Base-by-base conservation (phyloP, 2,797 vertebrate genomes). In the Hydrocynus forskahlii region DNA sequence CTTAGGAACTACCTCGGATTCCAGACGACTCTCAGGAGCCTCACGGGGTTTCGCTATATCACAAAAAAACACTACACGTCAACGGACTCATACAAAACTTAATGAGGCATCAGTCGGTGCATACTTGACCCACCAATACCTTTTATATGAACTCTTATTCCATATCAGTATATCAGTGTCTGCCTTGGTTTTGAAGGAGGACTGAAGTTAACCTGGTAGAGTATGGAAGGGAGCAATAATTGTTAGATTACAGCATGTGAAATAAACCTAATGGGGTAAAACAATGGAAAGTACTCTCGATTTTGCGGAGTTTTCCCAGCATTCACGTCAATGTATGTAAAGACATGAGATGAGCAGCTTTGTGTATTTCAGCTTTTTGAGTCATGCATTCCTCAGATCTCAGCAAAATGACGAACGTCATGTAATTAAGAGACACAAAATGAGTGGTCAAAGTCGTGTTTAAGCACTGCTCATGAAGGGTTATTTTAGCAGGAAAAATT, bases 1-100 rank as follows among this genome's bases (percentile, higher is more conserved):
- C 94, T 99, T 99, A 74, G 97, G 96, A 60, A 99, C 91, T 87
- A 98, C 94, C 85, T 99, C 97, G 59, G 91, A 92, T 85, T 99
- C 98, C 91, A 92, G 87, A 90, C 92, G 94, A 87, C 88, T 91
- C 82, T 92, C 91, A 73, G 94, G 88, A 43, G 75, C 89, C 80
- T 96, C 96, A 85, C 93, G 86, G 89, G 89, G 90, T 96, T 96
- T 99, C 90, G 95, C 98, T 99, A 90, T 76, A 19, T 67, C 60
- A 57, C 25, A 89, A 0, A 87, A 71, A 88, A 57, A 23, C 23
- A 72, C 9, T 66, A 9, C 25, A 35, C 2, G 25, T 72, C 52
- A 55, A 55, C n/a, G 35, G 23, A 55, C 21, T 14, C 10, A 5
- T 13, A 6, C 40, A 48, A 50, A 70, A 52, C 6, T 13, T 45